phyloP scores from a whole-genome alignment of 37 sponge, comb jelly and placozoan species.

The Aplysina aerophoba region DNA sequence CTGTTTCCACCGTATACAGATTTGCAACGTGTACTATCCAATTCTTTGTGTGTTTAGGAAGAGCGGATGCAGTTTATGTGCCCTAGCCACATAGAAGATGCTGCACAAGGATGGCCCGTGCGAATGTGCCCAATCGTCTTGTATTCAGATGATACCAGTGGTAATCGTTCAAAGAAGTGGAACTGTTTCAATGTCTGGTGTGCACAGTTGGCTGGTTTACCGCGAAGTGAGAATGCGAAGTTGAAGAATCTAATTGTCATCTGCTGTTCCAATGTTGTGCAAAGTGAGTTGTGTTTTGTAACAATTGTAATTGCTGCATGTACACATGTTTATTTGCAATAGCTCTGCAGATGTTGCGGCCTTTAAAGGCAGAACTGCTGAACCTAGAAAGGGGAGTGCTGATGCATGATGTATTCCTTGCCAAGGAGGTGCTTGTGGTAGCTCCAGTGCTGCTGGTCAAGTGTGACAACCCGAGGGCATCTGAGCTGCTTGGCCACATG shows the following conservation, averaged over 20 bases:
- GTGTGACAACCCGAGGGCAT: constrained; percentile 48
- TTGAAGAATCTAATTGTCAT: constrained; percentile 47
- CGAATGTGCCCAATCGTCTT: constrained; percentile 40
- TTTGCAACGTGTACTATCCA: too few species aligned
- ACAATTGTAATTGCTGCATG: too few species aligned
- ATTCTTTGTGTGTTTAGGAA: too few species aligned
- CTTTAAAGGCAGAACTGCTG: constrained; percentile 19
- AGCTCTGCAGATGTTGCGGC: constrained; percentile 33
- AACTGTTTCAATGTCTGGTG: constrained; percentile 65
- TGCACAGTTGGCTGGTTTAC: constrained; percentile 44
- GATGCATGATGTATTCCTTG: constrained; percentile 35
- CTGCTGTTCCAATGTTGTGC: constrained; percentile 26
- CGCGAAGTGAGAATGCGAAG: constrained; percentile 19
- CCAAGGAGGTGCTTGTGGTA: constrained; percentile 32
- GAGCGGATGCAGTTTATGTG: too few species aligned
- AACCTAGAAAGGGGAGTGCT: not conserved
- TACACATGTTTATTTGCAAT: too few species aligned
- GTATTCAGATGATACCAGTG: constrained; percentile 69
- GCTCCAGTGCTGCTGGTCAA: constrained; percentile 37
- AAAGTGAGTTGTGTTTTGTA: not conserved
- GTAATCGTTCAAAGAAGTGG: constrained; percentile 59
- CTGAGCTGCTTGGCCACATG: constrained; percentile 44
- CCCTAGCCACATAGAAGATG: too few species aligned
- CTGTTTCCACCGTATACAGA: too few species aligned
- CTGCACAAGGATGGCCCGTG: constrained; percentile 11